Conservation (phyloP, 2,797 vertebrate genomes). For the Pempheris klunzingeri region DNA sequence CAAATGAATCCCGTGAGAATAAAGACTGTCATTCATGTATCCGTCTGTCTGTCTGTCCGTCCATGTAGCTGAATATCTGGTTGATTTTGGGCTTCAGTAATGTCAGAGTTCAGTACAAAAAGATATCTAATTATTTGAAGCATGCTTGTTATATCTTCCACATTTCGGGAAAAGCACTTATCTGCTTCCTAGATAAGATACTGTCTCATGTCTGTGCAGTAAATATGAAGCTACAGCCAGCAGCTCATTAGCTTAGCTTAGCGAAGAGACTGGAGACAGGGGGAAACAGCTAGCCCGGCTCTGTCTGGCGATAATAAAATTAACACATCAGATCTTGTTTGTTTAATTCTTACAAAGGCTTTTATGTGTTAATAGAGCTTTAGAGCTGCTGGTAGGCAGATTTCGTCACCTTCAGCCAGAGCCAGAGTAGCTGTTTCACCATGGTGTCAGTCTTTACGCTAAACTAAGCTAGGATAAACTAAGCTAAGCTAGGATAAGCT, state of each 20-base stretch:
- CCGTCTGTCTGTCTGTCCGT: not conserved
- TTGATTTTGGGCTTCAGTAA: not conserved
- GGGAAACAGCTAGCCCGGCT: not conserved
- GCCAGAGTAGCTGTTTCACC: not conserved
- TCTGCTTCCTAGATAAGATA: too few relatives aligned
- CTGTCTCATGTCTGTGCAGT: not conserved
- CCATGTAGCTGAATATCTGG: not conserved
- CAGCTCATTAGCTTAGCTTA: not conserved
- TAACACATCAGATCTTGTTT: not conserved
- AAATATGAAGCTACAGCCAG: not conserved
- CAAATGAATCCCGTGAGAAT: constrained; percentile 67
- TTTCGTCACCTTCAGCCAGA: not conserved
- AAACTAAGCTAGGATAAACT: constrained; percentile 11
- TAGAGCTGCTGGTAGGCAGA: too few relatives aligned
- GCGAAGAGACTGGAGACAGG: not conserved
- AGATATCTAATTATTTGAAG: not conserved
- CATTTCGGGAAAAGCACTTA: not conserved
- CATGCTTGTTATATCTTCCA: not conserved
- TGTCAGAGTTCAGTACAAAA: not conserved
- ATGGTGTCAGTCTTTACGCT: not conserved
- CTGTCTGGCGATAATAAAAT: not conserved
- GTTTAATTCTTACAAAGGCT: not conserved
- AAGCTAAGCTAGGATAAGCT: constrained; percentile 13
- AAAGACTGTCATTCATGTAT: constrained; percentile 35
- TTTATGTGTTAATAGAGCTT: not conserved